Evolutionary conservation across 2,797 vertebrate genomes (phyloP).

Genomic region (Xiphophorus birchmanni): DNA sequence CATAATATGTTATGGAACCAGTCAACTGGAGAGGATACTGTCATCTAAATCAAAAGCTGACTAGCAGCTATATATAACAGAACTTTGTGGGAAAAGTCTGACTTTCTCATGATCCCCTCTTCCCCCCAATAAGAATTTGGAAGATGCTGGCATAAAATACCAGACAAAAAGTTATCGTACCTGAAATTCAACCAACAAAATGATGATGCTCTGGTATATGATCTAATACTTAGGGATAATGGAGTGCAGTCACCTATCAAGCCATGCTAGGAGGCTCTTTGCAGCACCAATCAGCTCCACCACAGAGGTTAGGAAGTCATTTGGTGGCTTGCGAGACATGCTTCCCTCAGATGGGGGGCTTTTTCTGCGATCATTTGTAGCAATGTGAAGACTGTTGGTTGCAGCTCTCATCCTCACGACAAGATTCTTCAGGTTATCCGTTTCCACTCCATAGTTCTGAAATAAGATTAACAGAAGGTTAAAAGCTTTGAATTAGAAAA

Average conservation of each 20-base stretch:
- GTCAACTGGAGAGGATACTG: constrained; percentile 25
- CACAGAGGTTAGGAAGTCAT: constrained; percentile 95
- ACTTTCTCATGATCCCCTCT: neutral
- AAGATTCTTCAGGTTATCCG: constrained; percentile 93
- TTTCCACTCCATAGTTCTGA: constrained; percentile 97
- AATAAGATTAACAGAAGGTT: constrained; percentile 12
- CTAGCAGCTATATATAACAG: neutral
- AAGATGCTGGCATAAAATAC: neutral
- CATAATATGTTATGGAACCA: constrained; percentile 28
- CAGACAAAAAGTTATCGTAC: neutral
- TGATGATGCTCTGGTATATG: neutral
- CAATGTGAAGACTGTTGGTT: constrained; percentile 90
- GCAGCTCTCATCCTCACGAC: constrained; percentile 90
- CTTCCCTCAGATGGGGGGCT: constrained; percentile 86
- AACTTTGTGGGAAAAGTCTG: neutral
- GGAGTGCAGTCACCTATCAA: constrained; percentile 86
- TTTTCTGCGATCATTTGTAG: constrained; percentile 87
- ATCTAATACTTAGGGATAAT: neutral
- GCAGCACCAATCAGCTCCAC: constrained; percentile 96
- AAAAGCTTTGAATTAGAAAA: neutral
- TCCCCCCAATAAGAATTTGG: neutral
- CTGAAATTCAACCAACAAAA: neutral
- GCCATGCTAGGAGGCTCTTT: constrained; percentile 94
- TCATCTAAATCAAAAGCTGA: neutral
- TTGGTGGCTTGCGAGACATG: constrained; percentile 89